A percentile compares a stretch with the other conserved stretches of the same genome.
Conservation (phyloP, 2,888 invertebrate species). For the Coecobrya sp. region DNA sequence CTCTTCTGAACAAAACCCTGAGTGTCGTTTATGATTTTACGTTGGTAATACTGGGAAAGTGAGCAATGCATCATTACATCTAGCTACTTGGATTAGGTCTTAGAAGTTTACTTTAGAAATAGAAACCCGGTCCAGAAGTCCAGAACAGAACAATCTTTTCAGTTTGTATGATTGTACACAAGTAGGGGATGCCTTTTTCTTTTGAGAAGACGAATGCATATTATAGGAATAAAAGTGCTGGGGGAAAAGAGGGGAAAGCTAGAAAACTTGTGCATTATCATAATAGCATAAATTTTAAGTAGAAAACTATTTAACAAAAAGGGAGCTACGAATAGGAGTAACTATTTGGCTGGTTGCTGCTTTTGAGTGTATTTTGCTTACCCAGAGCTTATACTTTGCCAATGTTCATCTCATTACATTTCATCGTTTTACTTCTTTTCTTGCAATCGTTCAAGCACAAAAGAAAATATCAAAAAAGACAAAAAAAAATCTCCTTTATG, state of each 20-base stretch:
- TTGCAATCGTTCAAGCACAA: conserved; percentile 48
- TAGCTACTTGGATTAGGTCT: too few relatives aligned
- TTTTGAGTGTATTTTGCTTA: background rate
- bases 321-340: background rate
- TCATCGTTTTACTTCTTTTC: conserved; percentile 51
- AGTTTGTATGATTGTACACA: conserved; percentile 11
- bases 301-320: conserved; percentile 58
- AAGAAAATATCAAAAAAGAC: conserved; percentile 76
- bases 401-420: conserved; percentile 36
- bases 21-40: background rate
- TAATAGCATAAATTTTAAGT: conserved; percentile 57
- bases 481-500: conserved; percentile 69
- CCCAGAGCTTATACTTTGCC: background rate
- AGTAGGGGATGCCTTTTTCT: background rate
- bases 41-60: background rate
- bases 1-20: background rate
- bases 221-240: conserved; percentile 9
- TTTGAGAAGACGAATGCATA: conserved; percentile 8
- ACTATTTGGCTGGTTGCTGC: background rate
- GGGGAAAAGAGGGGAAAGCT: conserved; percentile 69
- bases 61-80: background rate
- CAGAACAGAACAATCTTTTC: conserved; percentile 12
- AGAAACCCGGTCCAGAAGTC: background rate
- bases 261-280: conserved; percentile 67
- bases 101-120: background rate